These are phyloP conservation scores for Dioctria rufipes DNA, from an alignment of 2,888 invertebrate genomes.

Conservation along the genomic window DNA sequence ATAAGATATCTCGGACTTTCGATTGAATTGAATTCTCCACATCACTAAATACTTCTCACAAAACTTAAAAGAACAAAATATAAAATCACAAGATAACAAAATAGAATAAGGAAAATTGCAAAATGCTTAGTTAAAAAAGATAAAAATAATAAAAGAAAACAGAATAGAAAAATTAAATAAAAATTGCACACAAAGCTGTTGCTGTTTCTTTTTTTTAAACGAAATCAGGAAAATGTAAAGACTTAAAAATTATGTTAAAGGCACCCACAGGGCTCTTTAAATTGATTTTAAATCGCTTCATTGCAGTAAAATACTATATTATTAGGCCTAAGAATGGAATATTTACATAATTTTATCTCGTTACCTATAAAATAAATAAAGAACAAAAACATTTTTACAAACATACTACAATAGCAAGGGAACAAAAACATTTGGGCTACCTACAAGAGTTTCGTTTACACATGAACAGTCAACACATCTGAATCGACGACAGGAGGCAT, in stretches of 20 bases:
- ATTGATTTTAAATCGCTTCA: constrained; percentile 11
- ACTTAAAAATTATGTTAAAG: constrained; percentile 12
- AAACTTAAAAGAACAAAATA: neutral
- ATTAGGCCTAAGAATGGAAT: constrained; percentile 16
- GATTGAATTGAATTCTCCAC: too few species aligned
- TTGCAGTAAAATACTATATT: constrained; percentile 13
- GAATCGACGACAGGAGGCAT: constrained; percentile 67
- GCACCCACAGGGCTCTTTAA: constrained; percentile 31
- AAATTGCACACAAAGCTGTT: constrained; percentile 18
- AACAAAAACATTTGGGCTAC: constrained; percentile 47
- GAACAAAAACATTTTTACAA: constrained; percentile 51
- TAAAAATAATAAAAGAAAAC: neutral
- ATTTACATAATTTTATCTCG: constrained; percentile 32
- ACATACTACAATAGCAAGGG: constrained; percentile 59
- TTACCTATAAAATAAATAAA: constrained; percentile 39
- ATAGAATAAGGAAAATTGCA: neutral
- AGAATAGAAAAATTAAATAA: neutral
- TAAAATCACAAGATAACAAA: neutral
- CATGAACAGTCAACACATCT: constrained; percentile 75
- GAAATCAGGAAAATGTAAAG: neutral
- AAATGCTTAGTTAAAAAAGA: neutral
- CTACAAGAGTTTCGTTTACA: constrained; percentile 65
- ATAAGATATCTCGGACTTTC: too few species aligned
- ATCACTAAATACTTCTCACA: too few species aligned
- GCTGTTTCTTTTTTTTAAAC: too few species aligned